phyloP scores from a whole-genome alignment of 2,113 vertebrate genomes.

The Oreochromis niloticus region DNA sequence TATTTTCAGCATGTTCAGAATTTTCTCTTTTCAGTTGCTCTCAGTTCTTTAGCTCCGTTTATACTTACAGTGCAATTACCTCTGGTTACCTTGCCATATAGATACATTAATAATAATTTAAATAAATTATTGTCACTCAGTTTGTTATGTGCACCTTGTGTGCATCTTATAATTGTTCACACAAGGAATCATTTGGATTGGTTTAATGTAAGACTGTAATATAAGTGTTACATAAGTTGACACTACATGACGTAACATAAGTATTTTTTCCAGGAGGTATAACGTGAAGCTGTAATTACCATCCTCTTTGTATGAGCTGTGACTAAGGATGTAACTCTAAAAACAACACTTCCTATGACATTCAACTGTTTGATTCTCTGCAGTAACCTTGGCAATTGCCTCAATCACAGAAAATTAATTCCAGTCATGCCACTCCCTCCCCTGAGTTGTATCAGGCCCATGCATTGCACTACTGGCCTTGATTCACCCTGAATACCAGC shows the following conservation, averaged over 20 bases:
- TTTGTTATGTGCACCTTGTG: background rate
- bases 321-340: slow-evolving; percentile 55
- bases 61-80: background rate
- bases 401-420: slow-evolving; percentile 74
- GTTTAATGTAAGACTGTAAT: background rate
- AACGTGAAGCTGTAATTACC: slow-evolving; percentile 52
- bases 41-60: background rate
- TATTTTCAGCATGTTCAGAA: background rate
- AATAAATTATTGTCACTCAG: background rate
- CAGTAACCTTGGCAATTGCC: slow-evolving; percentile 74
- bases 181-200: background rate
- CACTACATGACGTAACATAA: background rate
- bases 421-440: slow-evolving; percentile 64
- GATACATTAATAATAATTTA: background rate
- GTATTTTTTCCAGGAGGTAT: slow-evolving; percentile 20
- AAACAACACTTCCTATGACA: slow-evolving; percentile 66
- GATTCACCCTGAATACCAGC: slow-evolving; percentile 68
- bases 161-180: background rate
- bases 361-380: slow-evolving; percentile 65
- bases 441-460: slow-evolving; percentile 38
- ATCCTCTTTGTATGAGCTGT: slow-evolving; percentile 52
- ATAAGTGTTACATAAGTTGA: background rate
- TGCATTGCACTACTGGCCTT: slow-evolving; percentile 56
- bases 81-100: background rate
- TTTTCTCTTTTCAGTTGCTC: background rate